Percentiles rank a stretch among this genome's conserved stretches.
Conservation (phyloP, 2,113 vertebrate genomes). For the Stigmatopora argus region DNA sequence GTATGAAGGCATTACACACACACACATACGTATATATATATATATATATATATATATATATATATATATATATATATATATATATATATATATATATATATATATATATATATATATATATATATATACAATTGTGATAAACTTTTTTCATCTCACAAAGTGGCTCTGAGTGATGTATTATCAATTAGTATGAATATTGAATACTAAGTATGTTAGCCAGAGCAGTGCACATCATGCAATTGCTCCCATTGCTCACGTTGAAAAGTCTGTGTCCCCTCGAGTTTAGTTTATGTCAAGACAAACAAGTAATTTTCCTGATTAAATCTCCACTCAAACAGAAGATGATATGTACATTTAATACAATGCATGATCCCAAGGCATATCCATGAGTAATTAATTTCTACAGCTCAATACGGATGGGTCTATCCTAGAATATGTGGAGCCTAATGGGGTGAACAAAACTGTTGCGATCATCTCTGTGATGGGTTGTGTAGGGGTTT, state of each 20-base stretch:
- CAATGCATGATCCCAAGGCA: background rate
- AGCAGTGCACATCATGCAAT: no score
- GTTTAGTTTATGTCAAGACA: background rate
- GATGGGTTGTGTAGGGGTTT: constrained; percentile 13
- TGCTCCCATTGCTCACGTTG: background rate
- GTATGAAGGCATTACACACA: no score
- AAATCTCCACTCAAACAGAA: background rate
- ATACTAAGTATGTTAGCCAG: background rate
- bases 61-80: no score
- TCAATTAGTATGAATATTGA: no score
- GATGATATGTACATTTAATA: constrained; percentile 7
- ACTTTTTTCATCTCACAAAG: no score
- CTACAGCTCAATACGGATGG: constrained; percentile 18
- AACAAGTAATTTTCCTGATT: background rate
- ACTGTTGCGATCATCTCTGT: constrained; percentile 7
- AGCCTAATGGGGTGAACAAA: background rate
- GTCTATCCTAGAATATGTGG: constrained; percentile 25
- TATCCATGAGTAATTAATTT: constrained; percentile 6
- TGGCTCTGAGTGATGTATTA: no score
- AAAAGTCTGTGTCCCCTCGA: background rate
- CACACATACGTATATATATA: no score
- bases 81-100: no score
- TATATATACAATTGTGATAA: no score
- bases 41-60: no score
- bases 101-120: no score